These are phyloP conservation scores for Notoglanidium macrostoma DNA, from an alignment of 2,797 vertebrate genomes.

Conservation along the genomic window DNA sequence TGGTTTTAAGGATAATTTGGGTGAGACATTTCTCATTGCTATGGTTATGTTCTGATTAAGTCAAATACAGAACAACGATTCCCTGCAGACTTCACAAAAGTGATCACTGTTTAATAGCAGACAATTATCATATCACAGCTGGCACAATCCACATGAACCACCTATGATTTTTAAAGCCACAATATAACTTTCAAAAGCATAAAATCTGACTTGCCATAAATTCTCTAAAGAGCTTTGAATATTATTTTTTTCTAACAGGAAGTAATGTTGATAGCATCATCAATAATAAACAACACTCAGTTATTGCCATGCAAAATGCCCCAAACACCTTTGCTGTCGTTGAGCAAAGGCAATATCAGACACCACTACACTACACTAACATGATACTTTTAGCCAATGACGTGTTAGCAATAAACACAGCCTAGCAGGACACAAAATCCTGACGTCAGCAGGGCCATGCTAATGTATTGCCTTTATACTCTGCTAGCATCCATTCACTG, in stretches of 20 bases:
- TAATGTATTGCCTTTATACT: neutral
- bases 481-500: neutral
- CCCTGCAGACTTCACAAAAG: constrained; percentile 29
- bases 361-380: neutral
- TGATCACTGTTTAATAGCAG: constrained; percentile 24
- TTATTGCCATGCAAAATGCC: neutral
- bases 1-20: neutral
- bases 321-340: neutral
- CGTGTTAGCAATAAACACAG: neutral
- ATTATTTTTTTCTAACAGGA: neutral
- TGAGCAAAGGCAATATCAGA: neutral
- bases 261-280: neutral
- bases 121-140: constrained; percentile 26
- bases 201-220: neutral
- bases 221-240: neutral
- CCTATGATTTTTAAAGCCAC: neutral
- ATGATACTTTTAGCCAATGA: neutral
- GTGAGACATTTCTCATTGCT: neutral
- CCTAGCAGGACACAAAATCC: neutral
- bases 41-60: constrained; percentile 10
- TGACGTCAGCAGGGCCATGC: neutral
- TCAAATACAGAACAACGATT: constrained; percentile 3
- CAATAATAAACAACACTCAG: neutral
- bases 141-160: neutral
- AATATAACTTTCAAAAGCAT: neutral